Percentiles rank a stretch among this genome's conserved stretches.
These are phyloP conservation scores for Ictalurus furcatus DNA, from an alignment of 2,113 vertebrate species.

Conservation along the genomic window DNA sequence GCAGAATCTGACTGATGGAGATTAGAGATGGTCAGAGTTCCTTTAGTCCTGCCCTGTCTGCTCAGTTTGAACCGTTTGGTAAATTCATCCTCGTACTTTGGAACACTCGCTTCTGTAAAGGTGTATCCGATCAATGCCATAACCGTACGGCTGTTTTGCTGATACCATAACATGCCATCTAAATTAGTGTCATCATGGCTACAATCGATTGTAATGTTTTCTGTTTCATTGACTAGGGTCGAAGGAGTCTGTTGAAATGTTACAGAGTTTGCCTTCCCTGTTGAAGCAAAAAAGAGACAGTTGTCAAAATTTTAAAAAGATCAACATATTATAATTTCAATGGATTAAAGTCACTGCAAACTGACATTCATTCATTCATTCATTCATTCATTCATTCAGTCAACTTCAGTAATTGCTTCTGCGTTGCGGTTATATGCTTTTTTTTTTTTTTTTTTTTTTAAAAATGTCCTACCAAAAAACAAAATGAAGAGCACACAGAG, in stretches of 20 bases:
- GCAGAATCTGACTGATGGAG: constrained; percentile 55
- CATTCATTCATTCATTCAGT: background rate
- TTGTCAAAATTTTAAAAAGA: background rate
- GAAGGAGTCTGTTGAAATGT: constrained; percentile 27
- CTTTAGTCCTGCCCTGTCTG: constrained; percentile 4
- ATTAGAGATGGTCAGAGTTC: constrained; percentile 45
- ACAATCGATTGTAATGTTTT: constrained; percentile 25
- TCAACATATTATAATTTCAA: background rate
- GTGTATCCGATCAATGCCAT: constrained; percentile 40
- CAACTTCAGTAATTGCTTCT: background rate
- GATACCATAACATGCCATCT: constrained; percentile 35
- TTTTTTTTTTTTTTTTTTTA: no score
- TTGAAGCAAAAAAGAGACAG: background rate
- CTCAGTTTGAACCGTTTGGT: constrained; percentile 41
- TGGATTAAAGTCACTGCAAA: background rate
- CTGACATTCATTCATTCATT: background rate
- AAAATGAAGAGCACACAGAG: background rate
- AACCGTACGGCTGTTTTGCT: constrained; percentile 19
- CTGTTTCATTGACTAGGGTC: background rate
- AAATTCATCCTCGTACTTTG: constrained; percentile 11
- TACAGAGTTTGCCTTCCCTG: constrained; percentile 22
- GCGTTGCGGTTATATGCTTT: no score
- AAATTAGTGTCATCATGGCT: constrained; percentile 34
- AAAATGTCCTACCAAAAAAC: background rate
- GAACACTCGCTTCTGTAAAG: background rate